These are phyloP conservation scores for Sarcophaga carnaria DNA, from an alignment of 2,888 invertebrate genomes.

Conservation along the genomic window DNA sequence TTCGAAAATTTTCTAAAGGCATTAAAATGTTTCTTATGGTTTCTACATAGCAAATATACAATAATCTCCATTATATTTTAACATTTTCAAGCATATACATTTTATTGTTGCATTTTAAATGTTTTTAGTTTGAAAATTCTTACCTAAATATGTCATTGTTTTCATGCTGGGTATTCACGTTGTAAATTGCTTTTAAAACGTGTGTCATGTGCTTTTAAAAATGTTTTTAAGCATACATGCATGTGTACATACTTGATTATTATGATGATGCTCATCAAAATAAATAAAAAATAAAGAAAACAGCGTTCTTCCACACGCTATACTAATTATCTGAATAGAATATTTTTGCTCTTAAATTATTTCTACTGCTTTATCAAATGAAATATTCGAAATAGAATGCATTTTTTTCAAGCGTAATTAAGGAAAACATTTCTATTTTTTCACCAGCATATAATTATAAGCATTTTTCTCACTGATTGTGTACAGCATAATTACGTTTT, in stretches of 20 bases:
- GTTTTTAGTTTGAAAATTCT: neutral
- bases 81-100: neutral
- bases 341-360: constrained; percentile 27
- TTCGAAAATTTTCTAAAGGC: neutral
- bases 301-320: constrained; percentile 51
- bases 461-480: neutral
- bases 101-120: neutral
- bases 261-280: neutral
- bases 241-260: too few species aligned
- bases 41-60: too few species aligned
- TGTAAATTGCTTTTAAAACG: too few species aligned
- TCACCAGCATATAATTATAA: neutral
- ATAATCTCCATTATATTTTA: neutral
- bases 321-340: constrained; percentile 13
- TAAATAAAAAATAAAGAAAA: constrained; percentile 7
- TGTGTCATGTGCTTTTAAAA: neutral
- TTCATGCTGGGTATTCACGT: constrained; percentile 6
- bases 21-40: neutral
- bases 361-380: neutral
- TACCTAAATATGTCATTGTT: constrained; percentile 20
- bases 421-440: constrained; percentile 32
- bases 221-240: neutral
- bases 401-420: constrained; percentile 28
- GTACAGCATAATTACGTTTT: neutral
- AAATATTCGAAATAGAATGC: constrained; percentile 4